Percentiles rank a stretch among this genome's conserved stretches.
phyloP scores from a whole-genome alignment of 1,140 invertebrate species.

The Meloidogyne chitwoodi region DNA sequence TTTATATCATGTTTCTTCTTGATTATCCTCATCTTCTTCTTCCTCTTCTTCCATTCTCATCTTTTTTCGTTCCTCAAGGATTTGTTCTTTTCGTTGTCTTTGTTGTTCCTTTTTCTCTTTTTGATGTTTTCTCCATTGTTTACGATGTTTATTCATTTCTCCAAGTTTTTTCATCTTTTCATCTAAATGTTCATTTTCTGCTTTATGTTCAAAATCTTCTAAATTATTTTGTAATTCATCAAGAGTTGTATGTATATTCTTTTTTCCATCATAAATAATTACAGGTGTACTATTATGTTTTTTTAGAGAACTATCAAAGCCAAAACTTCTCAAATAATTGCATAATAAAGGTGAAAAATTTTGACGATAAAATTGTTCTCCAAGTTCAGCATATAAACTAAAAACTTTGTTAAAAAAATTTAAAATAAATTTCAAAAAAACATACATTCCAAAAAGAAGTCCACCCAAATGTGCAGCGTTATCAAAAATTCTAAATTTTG shows the following conservation, averaged over 20 bases:
- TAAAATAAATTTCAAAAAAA: neutral
- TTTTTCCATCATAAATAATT: neutral
- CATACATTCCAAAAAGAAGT: conserved; percentile 71
- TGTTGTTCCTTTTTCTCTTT: neutral
- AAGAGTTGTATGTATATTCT: neutral
- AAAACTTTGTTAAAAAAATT: neutral
- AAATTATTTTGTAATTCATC: neutral
- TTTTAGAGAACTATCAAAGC: neutral
- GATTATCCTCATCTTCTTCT: neutral
- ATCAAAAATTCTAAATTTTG: conserved; percentile 84
- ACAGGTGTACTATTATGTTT: neutral
- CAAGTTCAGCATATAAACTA: conserved; percentile 13
- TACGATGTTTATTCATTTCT: neutral
- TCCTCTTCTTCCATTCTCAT: neutral
- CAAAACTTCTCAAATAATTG: neutral
- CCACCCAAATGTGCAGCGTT: conserved; percentile 97
- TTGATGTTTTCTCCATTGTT: neutral
- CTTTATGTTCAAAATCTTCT: neutral
- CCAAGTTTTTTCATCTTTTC: neutral
- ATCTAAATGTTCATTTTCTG: neutral
- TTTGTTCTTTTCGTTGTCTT: neutral
- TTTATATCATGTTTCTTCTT: neutral
- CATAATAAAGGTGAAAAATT: neutral
- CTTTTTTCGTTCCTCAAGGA: neutral
- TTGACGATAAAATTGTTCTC: conserved; percentile 7